Conservation (phyloP, 2,888 invertebrate genomes). For the Encarsia formosa region DNA sequence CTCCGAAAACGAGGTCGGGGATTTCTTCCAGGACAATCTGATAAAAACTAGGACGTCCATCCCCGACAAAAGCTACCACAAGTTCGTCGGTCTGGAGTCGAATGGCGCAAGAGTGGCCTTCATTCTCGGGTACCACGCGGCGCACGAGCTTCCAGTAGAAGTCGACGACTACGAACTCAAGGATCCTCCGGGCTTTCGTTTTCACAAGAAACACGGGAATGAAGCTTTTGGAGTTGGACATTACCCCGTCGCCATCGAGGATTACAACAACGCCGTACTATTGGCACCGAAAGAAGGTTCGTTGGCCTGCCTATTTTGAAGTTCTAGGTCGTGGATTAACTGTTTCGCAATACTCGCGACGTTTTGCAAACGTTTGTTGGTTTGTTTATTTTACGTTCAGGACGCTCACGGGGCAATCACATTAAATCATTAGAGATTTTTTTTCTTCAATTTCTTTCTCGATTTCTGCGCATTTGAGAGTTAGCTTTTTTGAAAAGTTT, state of each 20-base stretch:
- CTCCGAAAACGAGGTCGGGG: conserved; percentile 34
- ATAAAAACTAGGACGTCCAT: conserved; percentile 54
- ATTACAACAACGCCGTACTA: conserved; percentile 66
- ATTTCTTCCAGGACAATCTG: conserved; percentile 43
- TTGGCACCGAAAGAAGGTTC: conserved; percentile 67
- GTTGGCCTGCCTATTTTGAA: too few species aligned
- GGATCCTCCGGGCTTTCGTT: conserved; percentile 57
- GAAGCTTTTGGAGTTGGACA: conserved; percentile 67
- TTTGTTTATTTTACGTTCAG: too few species aligned
- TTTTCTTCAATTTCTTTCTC: too few species aligned
- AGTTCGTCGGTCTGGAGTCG: conserved; percentile 60
- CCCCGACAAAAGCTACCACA: conserved; percentile 59
- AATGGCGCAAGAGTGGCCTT: conserved; percentile 66
- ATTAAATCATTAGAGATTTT: too few species aligned
- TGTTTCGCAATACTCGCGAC: too few species aligned
- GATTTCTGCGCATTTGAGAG: too few species aligned
- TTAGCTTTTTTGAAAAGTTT: too few species aligned
- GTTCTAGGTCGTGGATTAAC: too few species aligned
- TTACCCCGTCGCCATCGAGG: conserved; percentile 63
- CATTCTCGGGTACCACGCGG: conserved; percentile 54
- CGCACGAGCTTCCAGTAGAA: conserved; percentile 54
- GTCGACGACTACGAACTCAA: conserved; percentile 56
- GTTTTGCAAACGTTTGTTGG: too few species aligned
- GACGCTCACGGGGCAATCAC: too few species aligned
- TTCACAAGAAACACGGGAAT: conserved; percentile 68